Percentiles rank a stretch among this genome's conserved stretches.
These are phyloP conservation scores for Heliconius hortense DNA, from an alignment of 2,888 invertebrate genomes.

Conservation along the genomic window DNA sequence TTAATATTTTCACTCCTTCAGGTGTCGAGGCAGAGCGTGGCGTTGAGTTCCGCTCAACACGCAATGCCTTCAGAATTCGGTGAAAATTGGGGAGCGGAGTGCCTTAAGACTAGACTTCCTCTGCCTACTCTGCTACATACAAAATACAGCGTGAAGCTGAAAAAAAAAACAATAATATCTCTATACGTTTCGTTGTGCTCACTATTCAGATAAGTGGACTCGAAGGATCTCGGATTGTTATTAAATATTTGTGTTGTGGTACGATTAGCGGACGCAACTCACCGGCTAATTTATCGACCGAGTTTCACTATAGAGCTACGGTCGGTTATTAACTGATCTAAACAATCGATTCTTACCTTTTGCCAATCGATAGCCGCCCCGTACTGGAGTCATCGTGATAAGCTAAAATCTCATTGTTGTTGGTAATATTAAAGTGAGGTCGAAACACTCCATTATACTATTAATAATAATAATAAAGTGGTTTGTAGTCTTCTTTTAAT, in stretches of 20 bases:
- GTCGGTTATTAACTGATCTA: conserved; percentile 47
- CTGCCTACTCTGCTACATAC: too few relatives aligned
- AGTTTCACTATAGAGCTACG: conserved; percentile 43
- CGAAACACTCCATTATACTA: conserved; percentile 22
- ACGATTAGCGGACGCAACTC: conserved; percentile 79
- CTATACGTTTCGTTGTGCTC: conserved; percentile 50
- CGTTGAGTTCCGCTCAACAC: too few relatives aligned
- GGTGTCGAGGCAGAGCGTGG: too few relatives aligned
- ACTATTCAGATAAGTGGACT: conserved; percentile 79
- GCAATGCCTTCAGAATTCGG: too few relatives aligned
- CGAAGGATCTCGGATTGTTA: conserved; percentile 78
- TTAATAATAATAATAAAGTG: conserved; percentile 39
- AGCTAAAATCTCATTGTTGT: conserved; percentile 33
- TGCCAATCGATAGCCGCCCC: conserved; percentile 38
- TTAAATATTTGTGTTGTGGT: conserved; percentile 82
- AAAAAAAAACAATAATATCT: conserved; percentile 45
- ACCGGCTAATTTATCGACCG: conserved; percentile 73
- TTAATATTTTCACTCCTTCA: too few relatives aligned
- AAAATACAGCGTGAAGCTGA: too few relatives aligned
- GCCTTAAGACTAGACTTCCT: too few relatives aligned
- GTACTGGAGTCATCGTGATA: conserved; percentile 35
- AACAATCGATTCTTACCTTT: conserved; percentile 50
- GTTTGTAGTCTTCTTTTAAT: neutral
- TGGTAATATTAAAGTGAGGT: conserved; percentile 27
- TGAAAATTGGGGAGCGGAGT: too few relatives aligned